Percentiles rank a stretch among this genome's conserved stretches.
Evolutionary conservation across 2,113 vertebrate genomes (phyloP).

Genomic region (Dinomys branickii): DNA sequence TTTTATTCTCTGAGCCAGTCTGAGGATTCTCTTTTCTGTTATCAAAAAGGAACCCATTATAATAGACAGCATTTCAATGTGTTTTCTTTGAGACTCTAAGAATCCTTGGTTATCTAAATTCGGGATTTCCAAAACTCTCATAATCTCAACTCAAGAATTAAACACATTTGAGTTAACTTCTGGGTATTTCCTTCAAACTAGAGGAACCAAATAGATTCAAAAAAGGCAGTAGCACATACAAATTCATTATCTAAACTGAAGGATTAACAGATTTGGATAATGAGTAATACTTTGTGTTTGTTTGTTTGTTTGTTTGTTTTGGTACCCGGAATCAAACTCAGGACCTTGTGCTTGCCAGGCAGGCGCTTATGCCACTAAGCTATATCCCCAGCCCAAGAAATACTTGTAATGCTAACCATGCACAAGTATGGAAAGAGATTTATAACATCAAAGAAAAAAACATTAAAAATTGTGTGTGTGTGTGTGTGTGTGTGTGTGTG

Average conservation of each 20-base stretch:
- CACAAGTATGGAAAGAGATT: not conserved
- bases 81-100: not conserved
- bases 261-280: slow-evolving; percentile 22
- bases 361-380: too few species aligned
- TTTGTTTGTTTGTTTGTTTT: too few species aligned
- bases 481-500: too few species aligned
- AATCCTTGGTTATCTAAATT: slow-evolving; percentile 31
- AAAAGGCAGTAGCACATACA: not conserved
- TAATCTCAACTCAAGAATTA: slow-evolving; percentile 17
- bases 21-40: not conserved
- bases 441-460: not conserved
- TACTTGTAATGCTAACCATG: not conserved
- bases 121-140: slow-evolving; percentile 38
- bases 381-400: too few species aligned
- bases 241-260: slow-evolving; percentile 44
- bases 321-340: too few species aligned
- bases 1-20: not conserved
- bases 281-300: not conserved
- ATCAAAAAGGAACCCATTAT: not conserved
- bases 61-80: not conserved
- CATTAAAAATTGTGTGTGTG: not conserved
- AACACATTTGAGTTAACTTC: slow-evolving; percentile 35
- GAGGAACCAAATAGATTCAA: slow-evolving; percentile 25
- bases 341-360: too few species aligned
- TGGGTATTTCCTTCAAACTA: slow-evolving; percentile 20